Conservation (phyloP, 2,797 vertebrate genomes). For the Hippocampus kuda region DNA sequence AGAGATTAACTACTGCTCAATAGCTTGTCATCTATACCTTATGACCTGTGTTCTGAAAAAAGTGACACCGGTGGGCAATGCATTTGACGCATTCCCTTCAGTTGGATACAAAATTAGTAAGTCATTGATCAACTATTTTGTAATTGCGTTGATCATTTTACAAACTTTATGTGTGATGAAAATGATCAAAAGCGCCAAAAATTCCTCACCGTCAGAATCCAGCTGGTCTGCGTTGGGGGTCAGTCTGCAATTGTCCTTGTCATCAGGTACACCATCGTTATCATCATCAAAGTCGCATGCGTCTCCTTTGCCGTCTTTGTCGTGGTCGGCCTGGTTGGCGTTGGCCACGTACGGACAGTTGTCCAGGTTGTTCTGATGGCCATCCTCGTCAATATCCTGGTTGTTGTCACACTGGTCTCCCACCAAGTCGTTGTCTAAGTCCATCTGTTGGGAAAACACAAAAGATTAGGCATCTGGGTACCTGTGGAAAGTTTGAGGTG, state of each 20-base stretch:
- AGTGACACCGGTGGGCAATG: background rate
- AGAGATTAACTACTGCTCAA: background rate
- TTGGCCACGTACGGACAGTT: conserved; percentile 96
- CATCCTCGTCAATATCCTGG: conserved; percentile 94
- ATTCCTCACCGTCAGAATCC: conserved; percentile 79
- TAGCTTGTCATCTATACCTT: background rate
- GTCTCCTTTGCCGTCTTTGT: conserved; percentile 89
- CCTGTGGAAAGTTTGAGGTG: background rate
- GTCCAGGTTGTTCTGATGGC: conserved; percentile 96
- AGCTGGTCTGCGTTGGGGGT: conserved; percentile 82
- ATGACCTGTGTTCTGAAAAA: background rate
- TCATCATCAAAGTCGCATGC: conserved; percentile 94
- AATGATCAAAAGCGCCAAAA: background rate
- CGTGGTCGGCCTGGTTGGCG: conserved; percentile 92
- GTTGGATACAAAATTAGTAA: background rate
- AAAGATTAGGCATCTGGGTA: background rate
- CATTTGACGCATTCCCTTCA: background rate
- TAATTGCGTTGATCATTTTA: background rate
- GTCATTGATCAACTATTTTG: background rate
- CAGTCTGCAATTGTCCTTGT: conserved; percentile 92
- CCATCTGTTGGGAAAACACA: conserved; percentile 63
- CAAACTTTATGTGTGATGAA: background rate
- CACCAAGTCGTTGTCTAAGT: conserved; percentile 87
- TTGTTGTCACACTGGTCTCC: conserved; percentile 96
- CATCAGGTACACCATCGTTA: conserved; percentile 87